phyloP scores from a whole-genome alignment of 2,888 invertebrate genomes.

The Limnephilus marmoratus region DNA sequence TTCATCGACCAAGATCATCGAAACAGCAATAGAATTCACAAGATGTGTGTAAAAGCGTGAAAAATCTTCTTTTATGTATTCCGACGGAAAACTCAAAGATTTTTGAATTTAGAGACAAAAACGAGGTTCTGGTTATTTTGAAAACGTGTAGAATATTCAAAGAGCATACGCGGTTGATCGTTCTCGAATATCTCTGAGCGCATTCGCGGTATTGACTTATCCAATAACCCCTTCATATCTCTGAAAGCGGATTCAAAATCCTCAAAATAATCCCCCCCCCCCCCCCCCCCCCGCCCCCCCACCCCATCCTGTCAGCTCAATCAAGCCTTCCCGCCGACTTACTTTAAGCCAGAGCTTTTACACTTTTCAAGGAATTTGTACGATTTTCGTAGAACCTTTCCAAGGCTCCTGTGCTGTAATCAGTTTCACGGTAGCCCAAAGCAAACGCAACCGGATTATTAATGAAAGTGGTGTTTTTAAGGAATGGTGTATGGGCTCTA shows the following conservation, averaged over 20 bases:
- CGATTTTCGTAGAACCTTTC: neutral
- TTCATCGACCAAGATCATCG: no score
- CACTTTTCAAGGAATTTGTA: neutral
- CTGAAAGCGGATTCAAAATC: neutral
- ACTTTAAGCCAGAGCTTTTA: neutral
- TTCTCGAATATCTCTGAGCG: neutral
- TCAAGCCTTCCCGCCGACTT: neutral
- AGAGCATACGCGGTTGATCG: slow-evolving; percentile 3
- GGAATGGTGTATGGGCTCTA: neutral
- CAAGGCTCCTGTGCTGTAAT: neutral
- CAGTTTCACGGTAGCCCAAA: neutral
- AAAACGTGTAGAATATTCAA: neutral
- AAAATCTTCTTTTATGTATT: no score
- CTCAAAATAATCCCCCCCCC: neutral
- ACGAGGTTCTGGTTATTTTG: neutral
- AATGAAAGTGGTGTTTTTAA: neutral
- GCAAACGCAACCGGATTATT: neutral
- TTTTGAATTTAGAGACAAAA: neutral
- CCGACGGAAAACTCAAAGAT: no score
- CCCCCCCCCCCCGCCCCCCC: no score
- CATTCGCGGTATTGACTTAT: slow-evolving; percentile 3
- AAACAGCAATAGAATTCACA: no score
- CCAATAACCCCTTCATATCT: slow-evolving; percentile 10
- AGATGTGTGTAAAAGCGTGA: no score
- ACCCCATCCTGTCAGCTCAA: neutral